Conservation (phyloP, 2,797 vertebrate genomes). For the Helarctos malayanus region DNA sequence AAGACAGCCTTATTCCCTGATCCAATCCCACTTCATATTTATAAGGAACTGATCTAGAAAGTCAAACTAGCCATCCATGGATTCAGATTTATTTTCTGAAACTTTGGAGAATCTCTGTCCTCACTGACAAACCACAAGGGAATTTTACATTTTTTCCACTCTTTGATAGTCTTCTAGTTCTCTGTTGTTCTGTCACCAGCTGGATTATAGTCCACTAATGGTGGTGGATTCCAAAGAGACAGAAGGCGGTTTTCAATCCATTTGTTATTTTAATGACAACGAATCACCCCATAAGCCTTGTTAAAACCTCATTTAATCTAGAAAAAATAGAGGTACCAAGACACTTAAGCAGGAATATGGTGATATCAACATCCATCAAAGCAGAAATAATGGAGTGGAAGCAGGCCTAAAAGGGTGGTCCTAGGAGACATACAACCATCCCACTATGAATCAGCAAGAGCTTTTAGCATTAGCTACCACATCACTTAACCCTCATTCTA, state of each 20-base stretch:
- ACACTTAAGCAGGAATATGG: constrained; percentile 87
- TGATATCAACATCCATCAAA: constrained; percentile 86
- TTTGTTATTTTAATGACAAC: constrained; percentile 90
- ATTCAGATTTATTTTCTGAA: constrained; percentile 64
- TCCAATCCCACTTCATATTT: background rate
- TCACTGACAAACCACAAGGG: constrained; percentile 8
- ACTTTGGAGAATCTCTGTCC: background rate
- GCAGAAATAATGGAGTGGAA: constrained; percentile 86
- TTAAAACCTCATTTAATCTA: constrained; percentile 90
- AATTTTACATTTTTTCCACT: background rate
- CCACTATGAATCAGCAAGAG: constrained; percentile 79
- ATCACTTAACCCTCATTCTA: background rate
- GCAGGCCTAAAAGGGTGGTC: constrained; percentile 77
- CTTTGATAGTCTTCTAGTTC: constrained; percentile 70
- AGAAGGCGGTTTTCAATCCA: constrained; percentile 88
- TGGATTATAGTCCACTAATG: constrained; percentile 88
- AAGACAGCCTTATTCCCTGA: background rate
- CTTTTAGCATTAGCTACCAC: background rate
- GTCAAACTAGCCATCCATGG: background rate
- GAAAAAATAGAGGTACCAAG: constrained; percentile 86
- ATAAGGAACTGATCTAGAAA: constrained; percentile 6
- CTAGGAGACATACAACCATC: constrained; percentile 29
- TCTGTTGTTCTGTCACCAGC: constrained; percentile 86
- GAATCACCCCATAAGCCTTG: constrained; percentile 88
- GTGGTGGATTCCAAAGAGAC: constrained; percentile 88